Evolutionary conservation across 2,113 vertebrate genomes (phyloP), one percentile per base, ranked within the genome.

Genomic region (Pachycephala philippinensis): DNA sequence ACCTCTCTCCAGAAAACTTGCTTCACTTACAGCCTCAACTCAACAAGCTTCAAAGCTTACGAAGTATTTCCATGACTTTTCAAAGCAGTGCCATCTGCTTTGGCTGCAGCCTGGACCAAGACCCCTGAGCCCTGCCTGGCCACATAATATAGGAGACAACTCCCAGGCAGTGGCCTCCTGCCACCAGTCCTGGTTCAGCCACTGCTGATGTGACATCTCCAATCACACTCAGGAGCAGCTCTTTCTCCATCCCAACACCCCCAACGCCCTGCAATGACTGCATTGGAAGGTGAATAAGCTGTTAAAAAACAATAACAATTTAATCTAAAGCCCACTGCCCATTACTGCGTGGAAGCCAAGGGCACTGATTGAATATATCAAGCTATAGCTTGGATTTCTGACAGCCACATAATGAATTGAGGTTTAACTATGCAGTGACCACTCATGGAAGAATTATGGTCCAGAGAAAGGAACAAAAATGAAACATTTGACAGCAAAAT

Each of bases 271-370:
- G 22, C 52, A 95, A 23, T 28, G 59, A 50, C 63, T 87, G 28
- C 13, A 9, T 1, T 61, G 68, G 74, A 79, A 92, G 61, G 66
- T 79, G 15, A 33, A 75, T n/a, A 60, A 80, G 28, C 61, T 87
- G 52, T 85, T 96, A 90, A 85, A 86, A 89, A 81, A 40, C 47
- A 84, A 40, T 49, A 92, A 82, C 52, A 66, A 30, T 87, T 84
- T 54, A 40, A 57, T 74, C 71, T 82, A 53, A 90, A 95, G 35
- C 64, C 33, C 22, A 66, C 40, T 70, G 13, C 28, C 69, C 8
- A 9, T 59, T 81, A 39, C 30, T 11, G n/a, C 52, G 42, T 0
- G 0, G n/a, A 49, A 69, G 49, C 57, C 89, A 88, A 72, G 83
- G 79, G 49, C 40, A 27, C 53, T 71, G 69, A 83, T 45, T 72